Evolutionary conservation across 2,113 vertebrate genomes (phyloP).

Genomic region (Theropithecus gelada): DNA sequence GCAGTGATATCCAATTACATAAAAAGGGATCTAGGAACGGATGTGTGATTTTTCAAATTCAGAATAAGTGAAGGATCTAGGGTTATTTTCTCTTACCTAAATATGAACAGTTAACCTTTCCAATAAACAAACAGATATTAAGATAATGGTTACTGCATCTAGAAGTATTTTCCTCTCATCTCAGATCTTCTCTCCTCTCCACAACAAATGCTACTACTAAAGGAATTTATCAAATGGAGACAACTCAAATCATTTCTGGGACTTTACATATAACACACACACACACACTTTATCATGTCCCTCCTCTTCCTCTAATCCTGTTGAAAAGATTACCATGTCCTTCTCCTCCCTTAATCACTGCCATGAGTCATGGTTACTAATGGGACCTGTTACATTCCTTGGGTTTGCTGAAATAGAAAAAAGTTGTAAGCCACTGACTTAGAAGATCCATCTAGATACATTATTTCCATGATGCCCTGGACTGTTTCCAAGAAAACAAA

Average conservation of each 20-base stretch:
- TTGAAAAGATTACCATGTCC: too few relatives aligned
- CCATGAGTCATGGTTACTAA: neutral
- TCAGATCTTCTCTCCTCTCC: neutral
- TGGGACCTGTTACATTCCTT: neutral
- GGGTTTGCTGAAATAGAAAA: slow-evolving; percentile 8
- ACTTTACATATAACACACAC: neutral
- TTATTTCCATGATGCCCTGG: neutral
- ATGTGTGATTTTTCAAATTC: slow-evolving; percentile 25
- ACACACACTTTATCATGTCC: neutral
- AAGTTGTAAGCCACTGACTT: slow-evolving; percentile 11
- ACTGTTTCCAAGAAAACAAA: slow-evolving; percentile 30
- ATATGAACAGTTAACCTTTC: neutral
- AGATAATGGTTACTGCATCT: neutral
- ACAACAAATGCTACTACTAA: neutral
- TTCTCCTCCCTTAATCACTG: neutral
- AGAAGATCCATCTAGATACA: slow-evolving; percentile 17
- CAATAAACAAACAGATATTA: neutral
- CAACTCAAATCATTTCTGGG: neutral
- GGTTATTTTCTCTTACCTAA: slow-evolving; percentile 17
- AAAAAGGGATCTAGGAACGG: neutral
- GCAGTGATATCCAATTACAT: neutral
- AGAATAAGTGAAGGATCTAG: neutral
- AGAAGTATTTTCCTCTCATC: neutral
- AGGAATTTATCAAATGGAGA: neutral
- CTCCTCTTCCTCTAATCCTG: too few relatives aligned